phyloP scores from a whole-genome alignment of 2,888 invertebrate genomes.

The Deilephila elpenor region DNA sequence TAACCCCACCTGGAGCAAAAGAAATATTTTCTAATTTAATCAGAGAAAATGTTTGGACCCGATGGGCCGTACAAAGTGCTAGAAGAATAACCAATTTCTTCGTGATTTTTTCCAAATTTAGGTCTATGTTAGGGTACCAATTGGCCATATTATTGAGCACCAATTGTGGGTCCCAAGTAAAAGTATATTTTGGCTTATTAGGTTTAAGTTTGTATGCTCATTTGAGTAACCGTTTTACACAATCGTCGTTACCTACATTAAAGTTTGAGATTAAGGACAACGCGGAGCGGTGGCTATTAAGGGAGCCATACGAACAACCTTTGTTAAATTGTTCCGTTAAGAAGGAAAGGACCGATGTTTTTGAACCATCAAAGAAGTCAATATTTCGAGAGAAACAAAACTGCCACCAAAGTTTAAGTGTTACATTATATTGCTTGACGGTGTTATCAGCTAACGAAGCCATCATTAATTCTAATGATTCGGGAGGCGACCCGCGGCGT shows the following conservation, averaged over 20 bases:
- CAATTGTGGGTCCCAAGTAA: neutral
- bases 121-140: conserved; percentile 37
- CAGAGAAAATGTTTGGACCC: too few relatives aligned
- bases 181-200: neutral
- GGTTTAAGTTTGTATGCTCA: neutral
- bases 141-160: conserved; percentile 29
- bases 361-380: neutral
- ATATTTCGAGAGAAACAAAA: neutral
- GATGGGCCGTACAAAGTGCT: too few relatives aligned
- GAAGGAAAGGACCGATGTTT: neutral
- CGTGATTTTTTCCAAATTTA: conserved; percentile 35
- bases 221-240: neutral
- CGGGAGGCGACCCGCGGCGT: neutral
- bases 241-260: neutral
- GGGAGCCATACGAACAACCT: neutral
- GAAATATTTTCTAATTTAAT: neutral
- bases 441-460: neutral
- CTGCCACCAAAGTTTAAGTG: neutral
- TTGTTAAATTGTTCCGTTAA: neutral
- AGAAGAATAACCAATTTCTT: neutral
- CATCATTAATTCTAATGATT: neutral
- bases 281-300: neutral
- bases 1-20: neutral
- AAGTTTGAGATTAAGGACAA: neutral
- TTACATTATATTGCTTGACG: neutral